Evolutionary conservation across 2,888 invertebrate species (phyloP).

Genomic region (Amphipyra berbera): DNA sequence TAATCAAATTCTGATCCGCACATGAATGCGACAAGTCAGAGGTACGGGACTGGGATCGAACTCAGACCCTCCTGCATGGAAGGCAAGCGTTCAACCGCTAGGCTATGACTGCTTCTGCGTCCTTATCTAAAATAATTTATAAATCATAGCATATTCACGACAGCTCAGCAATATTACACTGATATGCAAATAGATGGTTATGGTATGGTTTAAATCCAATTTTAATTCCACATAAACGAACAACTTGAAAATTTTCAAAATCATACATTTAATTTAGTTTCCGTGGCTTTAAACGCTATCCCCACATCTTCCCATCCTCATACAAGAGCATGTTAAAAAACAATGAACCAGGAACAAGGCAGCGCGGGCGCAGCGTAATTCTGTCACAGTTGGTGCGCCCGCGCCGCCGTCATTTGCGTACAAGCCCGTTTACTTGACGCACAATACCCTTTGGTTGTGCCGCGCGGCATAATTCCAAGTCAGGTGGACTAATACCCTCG

Average conservation of each 20-base stretch:
- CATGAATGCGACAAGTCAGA: too few relatives aligned
- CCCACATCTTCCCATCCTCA: conserved; percentile 43
- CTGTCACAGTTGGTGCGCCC: conserved; percentile 48
- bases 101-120: too few relatives aligned
- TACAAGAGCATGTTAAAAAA: conserved; percentile 32
- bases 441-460: conserved; percentile 58
- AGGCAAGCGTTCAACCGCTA: too few relatives aligned
- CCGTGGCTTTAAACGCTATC: conserved; percentile 19
- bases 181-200: too few relatives aligned
- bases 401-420: conserved; percentile 60
- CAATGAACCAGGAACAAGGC: conserved; percentile 53
- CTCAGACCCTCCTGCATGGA: too few relatives aligned
- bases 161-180: too few relatives aligned
- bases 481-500: conserved; percentile 50
- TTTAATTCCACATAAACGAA: too few relatives aligned
- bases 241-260: not conserved
- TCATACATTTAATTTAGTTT: not conserved
- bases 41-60: too few relatives aligned
- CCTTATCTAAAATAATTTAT: too few relatives aligned
- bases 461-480: conserved; percentile 52
- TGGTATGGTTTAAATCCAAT: too few relatives aligned
- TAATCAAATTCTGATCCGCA: too few relatives aligned
- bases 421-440: conserved; percentile 53
- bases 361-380: conserved; percentile 47
- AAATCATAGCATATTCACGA: too few relatives aligned